These are phyloP conservation scores for Miltochrista miniata DNA, from an alignment of 2,888 invertebrate genomes.

Conservation along the genomic window DNA sequence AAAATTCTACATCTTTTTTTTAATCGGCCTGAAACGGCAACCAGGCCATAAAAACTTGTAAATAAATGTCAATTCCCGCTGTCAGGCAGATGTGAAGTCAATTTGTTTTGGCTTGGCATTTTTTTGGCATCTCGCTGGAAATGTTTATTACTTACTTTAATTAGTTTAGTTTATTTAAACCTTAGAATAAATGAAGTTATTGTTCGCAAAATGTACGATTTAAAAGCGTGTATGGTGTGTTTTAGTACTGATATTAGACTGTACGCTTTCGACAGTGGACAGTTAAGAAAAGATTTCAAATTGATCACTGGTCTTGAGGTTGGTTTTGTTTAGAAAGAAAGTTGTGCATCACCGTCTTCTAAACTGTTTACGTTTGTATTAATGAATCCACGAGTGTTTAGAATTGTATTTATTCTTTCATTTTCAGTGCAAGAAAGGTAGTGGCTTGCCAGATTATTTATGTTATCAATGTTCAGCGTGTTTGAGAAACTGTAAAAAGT, in stretches of 20 bases:
- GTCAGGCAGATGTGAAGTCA: no score
- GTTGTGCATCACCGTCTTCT: neutral
- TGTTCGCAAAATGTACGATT: constrained; percentile 51
- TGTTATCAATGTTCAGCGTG: constrained; percentile 64
- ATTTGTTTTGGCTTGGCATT: no score
- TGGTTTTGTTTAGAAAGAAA: constrained; percentile 18
- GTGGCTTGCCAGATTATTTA: constrained; percentile 66
- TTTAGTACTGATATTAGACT: constrained; percentile 61
- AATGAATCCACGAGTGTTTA: neutral
- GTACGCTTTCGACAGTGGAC: constrained; percentile 54
- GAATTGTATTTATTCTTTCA: constrained; percentile 2
- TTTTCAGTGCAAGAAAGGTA: constrained; percentile 55
- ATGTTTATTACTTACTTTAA: no score
- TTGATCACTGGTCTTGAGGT: constrained; percentile 68
- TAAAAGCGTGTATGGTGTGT: constrained; percentile 70
- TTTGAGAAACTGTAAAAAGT: constrained; percentile 56
- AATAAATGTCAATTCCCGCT: no score
- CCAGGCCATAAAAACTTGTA: no score
- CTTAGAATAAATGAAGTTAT: constrained; percentile 9
- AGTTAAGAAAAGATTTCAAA: constrained; percentile 60
- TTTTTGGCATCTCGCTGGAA: neutral
- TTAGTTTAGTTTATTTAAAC: neutral
- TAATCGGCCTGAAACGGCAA: no score
- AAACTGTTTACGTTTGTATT: neutral
- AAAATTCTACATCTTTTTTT: no score